Evolutionary conservation across 2,113 vertebrate genomes (phyloP).

Genomic region (Melospiza georgiana): DNA sequence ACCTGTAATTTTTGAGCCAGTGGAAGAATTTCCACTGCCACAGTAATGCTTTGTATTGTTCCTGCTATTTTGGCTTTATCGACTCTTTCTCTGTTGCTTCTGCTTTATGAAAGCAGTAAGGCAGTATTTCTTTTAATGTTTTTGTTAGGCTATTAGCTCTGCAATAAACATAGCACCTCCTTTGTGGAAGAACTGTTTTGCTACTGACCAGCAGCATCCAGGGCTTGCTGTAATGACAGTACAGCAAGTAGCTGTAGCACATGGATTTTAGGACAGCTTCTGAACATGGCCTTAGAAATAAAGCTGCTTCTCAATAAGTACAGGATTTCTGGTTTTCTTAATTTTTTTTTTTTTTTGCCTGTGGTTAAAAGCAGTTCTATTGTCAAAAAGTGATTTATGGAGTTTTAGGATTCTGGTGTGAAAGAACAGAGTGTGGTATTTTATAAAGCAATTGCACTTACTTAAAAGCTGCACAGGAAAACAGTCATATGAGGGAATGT

Average conservation of each 20-base stretch:
- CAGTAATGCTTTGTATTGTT: background rate
- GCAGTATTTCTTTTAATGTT: background rate
- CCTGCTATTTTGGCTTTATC: background rate
- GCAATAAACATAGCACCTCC: background rate
- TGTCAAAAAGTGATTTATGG: background rate
- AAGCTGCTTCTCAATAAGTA: background rate
- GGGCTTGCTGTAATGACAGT: background rate
- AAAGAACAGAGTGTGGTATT: background rate
- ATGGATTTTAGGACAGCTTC: background rate
- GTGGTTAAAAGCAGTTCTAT: background rate
- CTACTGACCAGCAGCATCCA: background rate
- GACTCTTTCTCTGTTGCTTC: background rate
- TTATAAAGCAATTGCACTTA: background rate
- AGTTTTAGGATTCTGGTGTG: background rate
- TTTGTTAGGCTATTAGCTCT: background rate
- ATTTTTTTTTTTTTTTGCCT: background rate
- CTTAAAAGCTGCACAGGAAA: background rate
- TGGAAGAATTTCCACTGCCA: background rate
- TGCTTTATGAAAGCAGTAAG: background rate
- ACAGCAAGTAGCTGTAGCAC: background rate
- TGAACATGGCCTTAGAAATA: background rate
- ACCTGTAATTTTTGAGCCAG: background rate
- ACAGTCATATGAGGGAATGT: background rate
- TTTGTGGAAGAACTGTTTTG: background rate
- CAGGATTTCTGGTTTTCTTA: background rate